phyloP scores from a whole-genome alignment of 2,888 invertebrate genomes.

The Tachina lurida region DNA sequence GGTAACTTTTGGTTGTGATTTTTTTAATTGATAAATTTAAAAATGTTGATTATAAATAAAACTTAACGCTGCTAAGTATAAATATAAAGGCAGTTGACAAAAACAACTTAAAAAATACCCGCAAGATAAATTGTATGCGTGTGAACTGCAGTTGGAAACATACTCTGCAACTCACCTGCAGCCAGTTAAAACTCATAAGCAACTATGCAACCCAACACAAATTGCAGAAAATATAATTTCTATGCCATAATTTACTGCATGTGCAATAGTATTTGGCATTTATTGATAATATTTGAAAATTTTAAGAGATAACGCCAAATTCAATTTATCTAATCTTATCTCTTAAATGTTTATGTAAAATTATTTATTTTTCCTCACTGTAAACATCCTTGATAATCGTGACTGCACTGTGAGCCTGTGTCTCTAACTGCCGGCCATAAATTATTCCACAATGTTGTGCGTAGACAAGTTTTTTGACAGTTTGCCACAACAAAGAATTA shows the following conservation, averaged over 20 bases:
- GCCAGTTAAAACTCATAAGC: not conserved
- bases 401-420: slow-evolving; percentile 51
- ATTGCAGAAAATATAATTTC: not conserved
- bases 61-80: too few relatives aligned
- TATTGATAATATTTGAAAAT: slow-evolving; percentile 52
- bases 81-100: too few relatives aligned
- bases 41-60: too few relatives aligned
- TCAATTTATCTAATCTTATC: slow-evolving; percentile 54
- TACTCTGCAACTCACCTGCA: not conserved
- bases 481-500: slow-evolving; percentile 40
- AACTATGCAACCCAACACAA: not conserved
- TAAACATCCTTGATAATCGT: slow-evolving; percentile 57
- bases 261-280: slow-evolving; percentile 21
- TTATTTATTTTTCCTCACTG: slow-evolving; percentile 42
- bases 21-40: too few relatives aligned
- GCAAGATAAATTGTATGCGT: too few relatives aligned
- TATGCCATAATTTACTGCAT: not conserved
- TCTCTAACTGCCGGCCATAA: slow-evolving; percentile 53
- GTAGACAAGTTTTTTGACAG: slow-evolving; percentile 50
- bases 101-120: too few relatives aligned
- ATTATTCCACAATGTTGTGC: slow-evolving; percentile 42
- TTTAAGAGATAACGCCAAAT: slow-evolving; percentile 25
- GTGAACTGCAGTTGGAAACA: not conserved
- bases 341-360: slow-evolving; percentile 43
- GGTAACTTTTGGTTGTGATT: too few relatives aligned